Percentiles rank a stretch among this genome's conserved stretches.
phyloP scores from a whole-genome alignment of 2,113 vertebrate species.

The Otolemur garnettii region DNA sequence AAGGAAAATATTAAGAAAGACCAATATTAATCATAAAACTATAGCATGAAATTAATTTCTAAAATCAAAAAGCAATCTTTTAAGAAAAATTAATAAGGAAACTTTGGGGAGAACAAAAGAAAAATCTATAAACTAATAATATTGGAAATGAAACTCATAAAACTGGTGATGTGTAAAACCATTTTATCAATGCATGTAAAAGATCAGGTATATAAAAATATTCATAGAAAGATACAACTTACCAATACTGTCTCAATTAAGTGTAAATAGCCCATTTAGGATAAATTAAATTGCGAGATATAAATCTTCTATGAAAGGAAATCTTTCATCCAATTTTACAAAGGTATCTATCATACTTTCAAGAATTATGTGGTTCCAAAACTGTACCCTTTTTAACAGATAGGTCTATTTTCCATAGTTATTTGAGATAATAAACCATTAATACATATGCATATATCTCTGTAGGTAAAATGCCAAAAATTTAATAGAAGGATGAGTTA shows the following conservation, averaged over 20 bases:
- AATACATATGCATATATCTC: rapidly evolving
- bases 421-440: neutral
- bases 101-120: neutral
- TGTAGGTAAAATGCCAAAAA: neutral
- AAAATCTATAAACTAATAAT: neutral
- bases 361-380: neutral
- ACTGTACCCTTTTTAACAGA: neutral
- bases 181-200: neutral
- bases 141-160: neutral
- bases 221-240: neutral
- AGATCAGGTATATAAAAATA: neutral
- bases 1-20: neutral
- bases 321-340: neutral
- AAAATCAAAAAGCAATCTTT: neutral
- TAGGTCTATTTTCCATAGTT: neutral
- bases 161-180: neutral
- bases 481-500: neutral
- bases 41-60: neutral
- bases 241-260: neutral
- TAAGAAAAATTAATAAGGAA: neutral
- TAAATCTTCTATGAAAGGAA: neutral
- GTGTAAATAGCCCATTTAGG: neutral
- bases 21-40: neutral
- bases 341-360: neutral
- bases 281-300: neutral